A percentile compares a stretch with the other conserved stretches of the same genome.
phyloP scores from a whole-genome alignment of 2,888 invertebrate genomes.

The Poecilobothrus nobilitatus region DNA sequence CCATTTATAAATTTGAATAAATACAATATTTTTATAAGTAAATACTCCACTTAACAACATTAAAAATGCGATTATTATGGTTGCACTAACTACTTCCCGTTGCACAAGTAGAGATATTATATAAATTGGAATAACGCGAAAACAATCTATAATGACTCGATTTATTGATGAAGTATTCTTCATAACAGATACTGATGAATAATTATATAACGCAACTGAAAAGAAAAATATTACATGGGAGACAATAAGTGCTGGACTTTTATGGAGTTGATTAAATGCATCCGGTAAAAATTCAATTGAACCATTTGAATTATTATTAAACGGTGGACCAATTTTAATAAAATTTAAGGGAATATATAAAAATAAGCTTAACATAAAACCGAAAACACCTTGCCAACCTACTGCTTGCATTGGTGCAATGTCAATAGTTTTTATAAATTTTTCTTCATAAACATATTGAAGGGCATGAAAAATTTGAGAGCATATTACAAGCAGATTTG shows the following conservation, averaged over 20 bases:
- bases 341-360: slow-evolving; percentile 74
- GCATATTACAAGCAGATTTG: slow-evolving; percentile 63
- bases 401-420: slow-evolving; percentile 86
- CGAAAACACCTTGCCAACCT: slow-evolving; percentile 87
- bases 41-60: slow-evolving; percentile 73
- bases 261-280: slow-evolving; percentile 72
- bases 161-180: slow-evolving; percentile 90
- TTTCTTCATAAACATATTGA: slow-evolving; percentile 94
- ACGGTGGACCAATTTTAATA: slow-evolving; percentile 64
- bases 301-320: slow-evolving; percentile 63
- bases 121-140: slow-evolving; percentile 90
- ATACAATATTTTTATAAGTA: slow-evolving; percentile 63
- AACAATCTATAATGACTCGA: slow-evolving; percentile 79
- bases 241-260: slow-evolving; percentile 50
- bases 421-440: slow-evolving; percentile 72
- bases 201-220: slow-evolving; percentile 90
- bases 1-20: slow-evolving; percentile 33
- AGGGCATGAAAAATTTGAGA: slow-evolving; percentile 75
- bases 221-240: slow-evolving; percentile 61
- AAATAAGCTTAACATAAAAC: slow-evolving; percentile 53
- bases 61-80: slow-evolving; percentile 69
- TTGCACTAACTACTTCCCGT: slow-evolving; percentile 73
- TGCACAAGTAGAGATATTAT: slow-evolving; percentile 61
- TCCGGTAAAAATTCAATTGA: slow-evolving; percentile 79
- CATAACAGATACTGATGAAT: slow-evolving; percentile 82